These are phyloP conservation scores for Oryctes rhinoceros DNA, from an alignment of 1,140 invertebrate species.

Conservation along the genomic window DNA sequence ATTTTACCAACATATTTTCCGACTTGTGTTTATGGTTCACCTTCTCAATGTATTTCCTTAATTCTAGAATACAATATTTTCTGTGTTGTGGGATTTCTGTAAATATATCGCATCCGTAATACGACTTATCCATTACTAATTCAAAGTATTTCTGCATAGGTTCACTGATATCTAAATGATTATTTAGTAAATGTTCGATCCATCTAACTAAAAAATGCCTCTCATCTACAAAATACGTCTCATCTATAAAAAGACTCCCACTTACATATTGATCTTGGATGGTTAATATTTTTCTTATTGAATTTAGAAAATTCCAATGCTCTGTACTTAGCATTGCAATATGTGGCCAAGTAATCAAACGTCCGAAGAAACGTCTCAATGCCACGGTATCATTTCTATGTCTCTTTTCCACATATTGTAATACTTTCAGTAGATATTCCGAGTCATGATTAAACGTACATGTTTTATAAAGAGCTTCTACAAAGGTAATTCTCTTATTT, in stretches of 20 bases:
- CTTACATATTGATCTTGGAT: conserved; percentile 1
- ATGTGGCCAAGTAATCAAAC: neutral
- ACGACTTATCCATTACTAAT: neutral
- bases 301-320: neutral
- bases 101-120: neutral
- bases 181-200: neutral
- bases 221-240: neutral
- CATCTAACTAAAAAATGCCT: neutral
- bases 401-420: conserved; percentile 17
- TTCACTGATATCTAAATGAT: conserved; percentile 5
- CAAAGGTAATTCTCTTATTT: neutral
- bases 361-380: neutral
- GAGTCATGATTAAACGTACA: neutral
- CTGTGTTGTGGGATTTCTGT: neutral
- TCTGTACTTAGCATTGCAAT: neutral
- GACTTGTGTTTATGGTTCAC: neutral
- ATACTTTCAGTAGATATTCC: neutral
- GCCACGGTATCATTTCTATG: conserved; percentile 12
- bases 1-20: neutral
- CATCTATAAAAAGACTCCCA: too few species aligned
- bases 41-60: neutral
- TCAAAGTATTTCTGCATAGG: neutral
- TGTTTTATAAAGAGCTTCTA: neutral
- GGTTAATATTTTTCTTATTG: neutral
- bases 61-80: neutral